phyloP scores from a whole-genome alignment of 35 echinoderm and acorn worm species.

The Lytechinus variegatus region DNA sequence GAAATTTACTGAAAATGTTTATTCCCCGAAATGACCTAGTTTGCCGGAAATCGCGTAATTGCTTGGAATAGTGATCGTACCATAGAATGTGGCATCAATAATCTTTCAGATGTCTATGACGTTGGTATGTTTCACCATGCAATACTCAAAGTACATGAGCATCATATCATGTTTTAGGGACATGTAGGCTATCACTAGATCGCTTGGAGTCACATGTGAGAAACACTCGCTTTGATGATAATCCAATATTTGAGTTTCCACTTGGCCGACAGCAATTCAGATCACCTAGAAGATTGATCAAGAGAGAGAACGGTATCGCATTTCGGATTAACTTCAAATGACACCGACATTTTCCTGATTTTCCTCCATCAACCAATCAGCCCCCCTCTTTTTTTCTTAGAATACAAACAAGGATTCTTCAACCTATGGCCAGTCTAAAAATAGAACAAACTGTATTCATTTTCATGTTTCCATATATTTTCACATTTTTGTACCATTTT shows the following conservation, averaged over 20 bases:
- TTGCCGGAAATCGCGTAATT: too few relatives aligned
- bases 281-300: background rate
- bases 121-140: background rate
- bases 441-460: too few relatives aligned
- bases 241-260: conserved; percentile 19
- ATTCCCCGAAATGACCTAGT: too few relatives aligned
- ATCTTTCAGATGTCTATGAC: background rate
- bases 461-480: too few relatives aligned
- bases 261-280: background rate
- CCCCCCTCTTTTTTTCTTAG: too few relatives aligned
- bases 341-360: background rate
- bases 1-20: too few relatives aligned
- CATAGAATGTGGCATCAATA: background rate
- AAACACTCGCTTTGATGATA: conserved; percentile 4
- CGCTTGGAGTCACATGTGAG: conserved; percentile 16
- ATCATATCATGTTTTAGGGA: background rate
- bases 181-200: conserved; percentile 18
- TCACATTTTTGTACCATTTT: too few relatives aligned
- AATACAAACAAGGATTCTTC: too few relatives aligned
- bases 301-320: background rate
- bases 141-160: background rate
- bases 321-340: background rate
- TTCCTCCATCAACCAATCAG: too few relatives aligned
- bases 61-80: background rate
- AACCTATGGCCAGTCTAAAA: too few relatives aligned